These are phyloP conservation scores for Gymnogyps californianus DNA, from an alignment of 2,113 vertebrate genomes.

Conservation along the genomic window DNA sequence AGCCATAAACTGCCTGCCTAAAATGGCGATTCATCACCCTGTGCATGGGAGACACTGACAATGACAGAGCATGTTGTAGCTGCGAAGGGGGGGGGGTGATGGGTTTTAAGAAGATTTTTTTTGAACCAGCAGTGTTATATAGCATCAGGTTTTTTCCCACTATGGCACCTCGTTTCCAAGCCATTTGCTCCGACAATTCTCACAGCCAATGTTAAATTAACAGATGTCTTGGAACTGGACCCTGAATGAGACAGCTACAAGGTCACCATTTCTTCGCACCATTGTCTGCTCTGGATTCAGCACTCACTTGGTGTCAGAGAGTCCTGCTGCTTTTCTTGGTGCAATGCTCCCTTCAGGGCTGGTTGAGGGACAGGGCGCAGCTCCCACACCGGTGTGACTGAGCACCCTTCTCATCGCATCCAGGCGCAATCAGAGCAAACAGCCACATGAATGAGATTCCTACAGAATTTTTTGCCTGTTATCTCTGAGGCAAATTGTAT, in stretches of 20 bases:
- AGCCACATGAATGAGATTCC: background rate
- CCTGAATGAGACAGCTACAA: background rate
- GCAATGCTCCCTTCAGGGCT: background rate
- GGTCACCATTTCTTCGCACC: background rate
- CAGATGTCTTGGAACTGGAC: constrained; percentile 16
- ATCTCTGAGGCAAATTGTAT: background rate
- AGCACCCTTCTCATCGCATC: background rate
- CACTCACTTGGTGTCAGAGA: background rate
- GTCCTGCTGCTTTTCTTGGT: background rate
- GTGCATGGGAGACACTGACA: constrained; percentile 4
- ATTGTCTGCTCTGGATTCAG: background rate
- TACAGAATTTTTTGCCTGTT: background rate
- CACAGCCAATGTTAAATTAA: constrained; percentile 3
- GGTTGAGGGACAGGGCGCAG: background rate
- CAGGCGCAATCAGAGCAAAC: background rate
- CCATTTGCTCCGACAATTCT: background rate
- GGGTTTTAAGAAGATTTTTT: background rate
- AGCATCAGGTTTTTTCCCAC: background rate
- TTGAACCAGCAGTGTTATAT: background rate
- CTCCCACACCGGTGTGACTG: accelerated
- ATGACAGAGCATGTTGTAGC: constrained; percentile 15
- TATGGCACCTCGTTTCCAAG: background rate
- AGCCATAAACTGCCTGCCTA: constrained; percentile 54
- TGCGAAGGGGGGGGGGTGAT: background rate
- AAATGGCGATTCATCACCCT: constrained; percentile 58